phyloP scores from a whole-genome alignment of 2,113 vertebrate genomes.

The Passer montanus region DNA sequence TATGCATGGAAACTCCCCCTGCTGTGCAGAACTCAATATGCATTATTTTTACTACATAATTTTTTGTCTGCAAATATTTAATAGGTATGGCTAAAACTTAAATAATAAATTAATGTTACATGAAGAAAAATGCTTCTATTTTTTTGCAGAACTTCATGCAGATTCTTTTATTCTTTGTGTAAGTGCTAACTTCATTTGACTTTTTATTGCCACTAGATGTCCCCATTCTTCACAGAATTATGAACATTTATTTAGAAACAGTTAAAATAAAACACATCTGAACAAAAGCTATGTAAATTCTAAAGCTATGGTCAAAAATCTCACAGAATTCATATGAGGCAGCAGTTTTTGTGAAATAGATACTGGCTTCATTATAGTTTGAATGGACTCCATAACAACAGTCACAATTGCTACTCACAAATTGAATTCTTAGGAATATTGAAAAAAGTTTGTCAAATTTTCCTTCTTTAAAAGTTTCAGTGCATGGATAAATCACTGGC shows the following conservation, averaged over 20 bases:
- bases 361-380: neutral
- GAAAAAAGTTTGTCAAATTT: neutral
- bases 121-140: neutral
- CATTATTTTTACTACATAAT: neutral
- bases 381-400: rapidly evolving
- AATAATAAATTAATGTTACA: neutral
- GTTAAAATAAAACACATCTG: neutral
- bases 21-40: neutral
- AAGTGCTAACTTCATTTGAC: neutral
- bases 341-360: neutral
- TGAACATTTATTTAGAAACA: neutral
- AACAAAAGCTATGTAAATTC: neutral
- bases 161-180: neutral
- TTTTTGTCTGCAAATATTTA: neutral
- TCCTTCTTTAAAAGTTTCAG: neutral
- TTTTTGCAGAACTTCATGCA: neutral
- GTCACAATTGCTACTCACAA: neutral
- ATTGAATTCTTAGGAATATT: neutral
- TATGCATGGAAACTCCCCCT: neutral
- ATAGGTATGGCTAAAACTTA: neutral
- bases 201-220: conserved; percentile 56
- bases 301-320: neutral
- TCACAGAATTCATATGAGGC: neutral
- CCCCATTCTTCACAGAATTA: neutral
- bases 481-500: neutral